Evolutionary conservation across 1,140 invertebrate genomes (phyloP), one percentile per base, ranked within the genome.

Genomic region (Hyphantria cunea): DNA sequence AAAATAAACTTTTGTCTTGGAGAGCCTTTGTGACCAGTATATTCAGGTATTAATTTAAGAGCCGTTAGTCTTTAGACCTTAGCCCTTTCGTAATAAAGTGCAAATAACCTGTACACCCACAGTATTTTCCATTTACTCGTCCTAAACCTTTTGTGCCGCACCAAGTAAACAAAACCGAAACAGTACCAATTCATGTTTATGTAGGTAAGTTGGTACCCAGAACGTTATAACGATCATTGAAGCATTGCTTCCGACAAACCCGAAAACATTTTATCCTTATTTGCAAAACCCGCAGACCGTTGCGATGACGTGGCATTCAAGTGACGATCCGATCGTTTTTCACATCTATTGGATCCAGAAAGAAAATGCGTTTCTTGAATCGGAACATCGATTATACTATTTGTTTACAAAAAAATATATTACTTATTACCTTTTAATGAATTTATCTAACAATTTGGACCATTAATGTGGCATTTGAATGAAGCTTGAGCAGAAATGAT

Each of bases 321-420:
- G 50, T 42, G 50, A 52, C 48, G 53, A 52, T 44, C 9, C 48
- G 31, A 39, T 66, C 66, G 52, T 72, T 63, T 71, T 68, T 66
- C 59, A 55, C 51, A 34, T 55, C 39, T 47, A 9, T 12, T 34
- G 15, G 52, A 49, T 60, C 54, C 51, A 50, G 34, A 12, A 17
- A 37, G 34, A n/a, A 59, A 65, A 25, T 33, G 39, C 37, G 10
- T 48, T 10, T 15, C 13, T 48, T 17, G 0, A 31, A 10, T 31
- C 47, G 45, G 31, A 50, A 33, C 34, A 9, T 32, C 33, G 39
- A 33, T n/a, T n/a, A 33, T 8, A 41, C 49, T 49, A 11, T 39
- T 50, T 59, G 33, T 32, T 59, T 42, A 47, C 34, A 31, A 33
- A 25, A 25, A 25, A 25, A 1, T 25, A 25, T 5, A 25, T 25